Evolutionary conservation across 2,797 vertebrate genomes (phyloP).

Genomic region (Ibycter americanus): DNA sequence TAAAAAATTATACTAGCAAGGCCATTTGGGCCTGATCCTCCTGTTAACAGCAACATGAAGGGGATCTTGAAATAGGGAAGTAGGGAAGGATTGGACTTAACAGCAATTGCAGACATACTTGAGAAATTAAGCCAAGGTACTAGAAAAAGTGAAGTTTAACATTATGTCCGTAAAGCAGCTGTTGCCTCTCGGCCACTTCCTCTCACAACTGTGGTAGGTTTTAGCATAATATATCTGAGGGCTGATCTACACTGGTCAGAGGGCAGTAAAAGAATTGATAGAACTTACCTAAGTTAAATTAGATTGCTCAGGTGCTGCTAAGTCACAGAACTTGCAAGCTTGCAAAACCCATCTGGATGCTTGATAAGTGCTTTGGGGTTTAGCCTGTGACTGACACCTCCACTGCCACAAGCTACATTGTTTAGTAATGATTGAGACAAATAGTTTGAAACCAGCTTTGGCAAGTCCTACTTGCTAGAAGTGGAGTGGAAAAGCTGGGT

Average conservation of each 20-base stretch:
- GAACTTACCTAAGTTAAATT: not conserved
- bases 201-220: not conserved
- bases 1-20: not conserved
- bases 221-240: not conserved
- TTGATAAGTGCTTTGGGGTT: not conserved
- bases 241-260: not conserved
- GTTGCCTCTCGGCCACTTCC: not conserved
- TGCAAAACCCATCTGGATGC: not conserved
- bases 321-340: not conserved
- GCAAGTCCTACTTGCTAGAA: rapidly evolving
- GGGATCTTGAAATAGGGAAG: not conserved
- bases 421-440: not conserved
- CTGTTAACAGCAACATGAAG: not conserved
- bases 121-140: not conserved
- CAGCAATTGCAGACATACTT: not conserved
- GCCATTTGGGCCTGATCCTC: not conserved
- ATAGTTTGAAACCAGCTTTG: not conserved
- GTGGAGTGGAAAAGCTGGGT: not conserved
- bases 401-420: not conserved
- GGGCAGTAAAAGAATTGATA: not conserved
- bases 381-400: not conserved
- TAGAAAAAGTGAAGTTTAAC: not conserved
- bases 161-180: not conserved
- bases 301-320: not conserved
- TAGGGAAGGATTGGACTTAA: not conserved